Percentiles rank a stretch among this genome's conserved stretches.
phyloP scores from a whole-genome alignment of 2,113 vertebrate species.

The Gavialis gangeticus region DNA sequence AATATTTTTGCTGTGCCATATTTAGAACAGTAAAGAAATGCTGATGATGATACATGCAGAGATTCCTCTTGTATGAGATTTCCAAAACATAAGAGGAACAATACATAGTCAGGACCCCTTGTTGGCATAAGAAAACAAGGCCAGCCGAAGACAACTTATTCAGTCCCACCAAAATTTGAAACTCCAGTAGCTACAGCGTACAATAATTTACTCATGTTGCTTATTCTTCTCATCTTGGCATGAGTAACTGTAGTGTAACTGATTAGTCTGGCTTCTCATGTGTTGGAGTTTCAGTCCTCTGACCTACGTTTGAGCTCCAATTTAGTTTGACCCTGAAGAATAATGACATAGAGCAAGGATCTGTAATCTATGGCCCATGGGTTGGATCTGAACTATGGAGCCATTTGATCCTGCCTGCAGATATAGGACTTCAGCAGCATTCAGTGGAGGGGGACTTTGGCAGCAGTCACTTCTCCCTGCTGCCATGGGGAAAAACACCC shows the following conservation, averaged over 20 bases:
- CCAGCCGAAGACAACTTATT: neutral
- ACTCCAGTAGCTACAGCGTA: neutral
- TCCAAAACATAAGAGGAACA: neutral
- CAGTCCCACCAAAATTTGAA: neutral
- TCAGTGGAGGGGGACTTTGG: too few relatives aligned
- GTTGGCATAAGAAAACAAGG: neutral
- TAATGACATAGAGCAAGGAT: neutral
- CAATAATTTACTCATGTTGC: accelerated
- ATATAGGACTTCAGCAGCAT: too few relatives aligned
- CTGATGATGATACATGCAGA: neutral
- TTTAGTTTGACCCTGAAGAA: neutral
- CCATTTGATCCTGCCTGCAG: too few relatives aligned
- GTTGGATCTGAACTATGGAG: too few relatives aligned
- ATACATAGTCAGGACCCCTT: neutral
- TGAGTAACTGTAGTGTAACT: neutral
- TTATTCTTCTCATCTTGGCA: neutral
- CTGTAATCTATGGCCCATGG: too few relatives aligned
- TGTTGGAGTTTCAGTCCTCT: neutral
- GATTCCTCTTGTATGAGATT: neutral
- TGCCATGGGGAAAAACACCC: too few relatives aligned
- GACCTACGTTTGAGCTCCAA: neutral
- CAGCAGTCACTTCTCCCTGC: too few relatives aligned
- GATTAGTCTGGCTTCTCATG: neutral
- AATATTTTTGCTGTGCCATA: neutral
- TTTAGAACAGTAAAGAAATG: neutral